Percentiles rank a stretch among this genome's conserved stretches.
phyloP scores from a whole-genome alignment of 2,113 vertebrate genomes.

The Leptodactylus fuscus region DNA sequence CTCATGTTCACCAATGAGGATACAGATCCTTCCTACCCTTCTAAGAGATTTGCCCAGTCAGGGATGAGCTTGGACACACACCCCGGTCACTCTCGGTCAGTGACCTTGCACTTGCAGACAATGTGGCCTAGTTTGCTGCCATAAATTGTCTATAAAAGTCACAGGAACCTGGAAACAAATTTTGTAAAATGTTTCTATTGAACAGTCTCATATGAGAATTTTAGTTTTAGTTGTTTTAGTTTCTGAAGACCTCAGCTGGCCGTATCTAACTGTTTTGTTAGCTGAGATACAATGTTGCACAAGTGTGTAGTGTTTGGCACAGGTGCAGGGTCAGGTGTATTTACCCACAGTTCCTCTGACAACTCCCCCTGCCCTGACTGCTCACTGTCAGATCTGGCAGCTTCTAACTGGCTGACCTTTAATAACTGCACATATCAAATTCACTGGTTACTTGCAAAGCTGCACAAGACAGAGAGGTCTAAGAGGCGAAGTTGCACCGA shows the following conservation, averaged over 20 bases:
- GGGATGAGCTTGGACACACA: not conserved
- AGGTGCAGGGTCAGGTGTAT: not conserved
- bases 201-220: too few relatives aligned
- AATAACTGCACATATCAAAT: not conserved
- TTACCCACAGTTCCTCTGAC: not conserved
- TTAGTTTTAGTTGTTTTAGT: too few relatives aligned
- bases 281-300: not conserved
- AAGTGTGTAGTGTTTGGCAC: not conserved
- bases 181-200: too few relatives aligned
- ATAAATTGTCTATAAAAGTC: not conserved
- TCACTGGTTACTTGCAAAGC: not conserved
- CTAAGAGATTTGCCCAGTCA: conserved; percentile 31
- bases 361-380: not conserved
- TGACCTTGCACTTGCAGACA: not conserved
- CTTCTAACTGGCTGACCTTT: not conserved
- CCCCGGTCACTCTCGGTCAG: not conserved
- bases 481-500: not conserved
- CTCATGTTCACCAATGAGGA: conserved; percentile 22
- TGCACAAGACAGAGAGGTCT: too few relatives aligned
- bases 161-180: too few relatives aligned
- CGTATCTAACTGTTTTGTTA: not conserved
- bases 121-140: not conserved
- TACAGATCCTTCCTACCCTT: not conserved
- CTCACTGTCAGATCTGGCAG: not conserved
- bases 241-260: not conserved